Evolutionary conservation across 2,797 vertebrate species (phyloP).

Genomic region (Allochrocebus solatus): DNA sequence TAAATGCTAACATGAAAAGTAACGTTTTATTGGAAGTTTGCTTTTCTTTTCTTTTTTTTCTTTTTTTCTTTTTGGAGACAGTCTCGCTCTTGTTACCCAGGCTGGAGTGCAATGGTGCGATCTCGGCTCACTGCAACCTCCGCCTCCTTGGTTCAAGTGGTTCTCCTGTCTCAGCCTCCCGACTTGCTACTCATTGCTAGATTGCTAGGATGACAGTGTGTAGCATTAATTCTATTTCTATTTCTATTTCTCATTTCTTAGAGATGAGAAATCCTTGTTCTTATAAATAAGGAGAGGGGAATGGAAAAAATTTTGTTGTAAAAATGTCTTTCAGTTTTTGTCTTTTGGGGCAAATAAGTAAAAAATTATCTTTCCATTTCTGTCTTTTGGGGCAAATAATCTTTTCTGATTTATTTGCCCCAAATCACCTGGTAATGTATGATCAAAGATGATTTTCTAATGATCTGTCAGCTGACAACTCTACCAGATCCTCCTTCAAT

Average conservation of each 20-base stretch:
- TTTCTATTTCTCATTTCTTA: constrained; percentile 32
- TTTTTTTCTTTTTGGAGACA: no score
- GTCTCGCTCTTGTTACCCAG: no score
- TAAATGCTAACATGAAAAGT: not conserved
- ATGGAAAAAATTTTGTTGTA: not conserved
- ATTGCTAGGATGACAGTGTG: constrained; percentile 11
- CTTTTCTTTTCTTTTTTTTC: not conserved
- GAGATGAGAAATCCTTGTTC: constrained; percentile 1
- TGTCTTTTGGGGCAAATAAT: not conserved
- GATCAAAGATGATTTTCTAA: not conserved
- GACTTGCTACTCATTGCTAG: not conserved
- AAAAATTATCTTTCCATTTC: not conserved
- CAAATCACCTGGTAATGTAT: not conserved
- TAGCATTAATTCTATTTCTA: not conserved
- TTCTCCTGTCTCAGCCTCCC: no score
- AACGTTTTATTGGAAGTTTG: not conserved
- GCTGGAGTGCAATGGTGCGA: no score
- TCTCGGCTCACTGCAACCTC: no score
- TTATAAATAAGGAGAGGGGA: not conserved
- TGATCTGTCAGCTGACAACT: not conserved
- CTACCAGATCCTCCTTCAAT: not conserved
- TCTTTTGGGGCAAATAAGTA: not conserved
- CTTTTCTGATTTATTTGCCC: constrained; percentile 2
- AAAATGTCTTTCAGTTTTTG: not conserved
- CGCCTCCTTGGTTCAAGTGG: no score